Percentiles rank a stretch among this genome's conserved stretches.
These are phyloP conservation scores for Rissa tridactyla DNA, from an alignment of 2,113 vertebrate species.

Conservation along the genomic window DNA sequence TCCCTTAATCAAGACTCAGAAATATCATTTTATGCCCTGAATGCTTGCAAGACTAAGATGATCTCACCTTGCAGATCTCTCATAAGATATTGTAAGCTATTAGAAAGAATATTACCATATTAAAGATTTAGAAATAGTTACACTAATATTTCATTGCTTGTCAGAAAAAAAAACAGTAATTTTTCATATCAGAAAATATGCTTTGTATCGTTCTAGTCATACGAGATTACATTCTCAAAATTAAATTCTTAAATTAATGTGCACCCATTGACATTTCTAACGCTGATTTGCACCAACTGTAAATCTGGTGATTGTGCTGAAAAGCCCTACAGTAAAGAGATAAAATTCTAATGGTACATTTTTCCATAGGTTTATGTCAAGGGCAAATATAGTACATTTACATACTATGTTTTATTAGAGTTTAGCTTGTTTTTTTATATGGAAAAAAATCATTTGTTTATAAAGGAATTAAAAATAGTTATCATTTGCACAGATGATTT, in stretches of 20 bases:
- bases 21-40: not conserved
- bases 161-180: not conserved
- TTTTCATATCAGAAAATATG: not conserved
- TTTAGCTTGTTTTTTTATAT: not conserved
- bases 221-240: not conserved
- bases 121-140: not conserved
- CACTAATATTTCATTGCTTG: not conserved
- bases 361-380: not conserved
- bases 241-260: not conserved
- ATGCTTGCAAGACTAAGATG: not conserved
- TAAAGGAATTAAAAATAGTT: not conserved
- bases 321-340: not conserved
- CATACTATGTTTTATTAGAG: not conserved
- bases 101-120: not conserved
- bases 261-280: not conserved
- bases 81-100: not conserved
- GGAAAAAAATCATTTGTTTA: not conserved
- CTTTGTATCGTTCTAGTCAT: not conserved
- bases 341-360: not conserved
- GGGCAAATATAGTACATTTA: not conserved
- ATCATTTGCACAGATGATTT: not conserved
- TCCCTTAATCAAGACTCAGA: not conserved
- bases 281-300: not conserved
- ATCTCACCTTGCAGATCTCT: not conserved
- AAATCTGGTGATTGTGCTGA: not conserved